phyloP scores from a whole-genome alignment of 2,113 vertebrate genomes.

The Andinoacara biseriatus region DNA sequence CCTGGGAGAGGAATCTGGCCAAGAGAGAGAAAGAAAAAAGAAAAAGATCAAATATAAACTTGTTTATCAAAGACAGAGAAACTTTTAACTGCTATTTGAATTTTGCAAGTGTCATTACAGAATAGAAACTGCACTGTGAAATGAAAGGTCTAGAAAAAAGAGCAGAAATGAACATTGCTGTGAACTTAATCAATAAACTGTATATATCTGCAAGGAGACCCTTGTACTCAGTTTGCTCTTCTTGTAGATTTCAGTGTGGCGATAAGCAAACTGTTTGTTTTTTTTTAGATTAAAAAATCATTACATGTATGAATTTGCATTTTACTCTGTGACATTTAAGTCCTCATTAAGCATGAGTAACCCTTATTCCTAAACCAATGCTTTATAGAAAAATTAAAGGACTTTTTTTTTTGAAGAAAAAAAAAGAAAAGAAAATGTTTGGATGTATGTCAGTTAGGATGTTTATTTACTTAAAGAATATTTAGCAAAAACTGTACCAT shows the following conservation, averaged over 20 bases:
- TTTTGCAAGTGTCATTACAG: not conserved
- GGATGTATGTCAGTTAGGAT: not conserved
- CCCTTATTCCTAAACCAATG: not conserved
- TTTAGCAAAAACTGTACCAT: not conserved
- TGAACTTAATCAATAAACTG: not conserved
- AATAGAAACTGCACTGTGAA: not conserved
- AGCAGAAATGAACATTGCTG: not conserved
- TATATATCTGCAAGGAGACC: not conserved
- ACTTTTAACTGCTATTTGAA: not conserved
- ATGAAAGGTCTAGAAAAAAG: not conserved
- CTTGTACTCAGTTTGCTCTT: not conserved
- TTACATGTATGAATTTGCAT: not conserved
- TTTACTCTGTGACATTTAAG: not conserved
- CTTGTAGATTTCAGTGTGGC: not conserved
- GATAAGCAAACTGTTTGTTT: not conserved
- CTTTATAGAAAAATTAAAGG: not conserved
- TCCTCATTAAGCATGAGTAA: not conserved
- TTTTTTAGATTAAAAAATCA: not conserved
- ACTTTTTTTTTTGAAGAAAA: not conserved
- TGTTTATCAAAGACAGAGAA: not conserved
- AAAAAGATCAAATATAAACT: not conserved
- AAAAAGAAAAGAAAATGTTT: not conserved
- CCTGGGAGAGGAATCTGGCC: constrained; percentile 84
- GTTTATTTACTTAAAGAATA: not conserved
- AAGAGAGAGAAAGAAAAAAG: not conserved